Conservation (phyloP, 2,797 vertebrate genomes). For the Notoglanidium macrostoma region DNA sequence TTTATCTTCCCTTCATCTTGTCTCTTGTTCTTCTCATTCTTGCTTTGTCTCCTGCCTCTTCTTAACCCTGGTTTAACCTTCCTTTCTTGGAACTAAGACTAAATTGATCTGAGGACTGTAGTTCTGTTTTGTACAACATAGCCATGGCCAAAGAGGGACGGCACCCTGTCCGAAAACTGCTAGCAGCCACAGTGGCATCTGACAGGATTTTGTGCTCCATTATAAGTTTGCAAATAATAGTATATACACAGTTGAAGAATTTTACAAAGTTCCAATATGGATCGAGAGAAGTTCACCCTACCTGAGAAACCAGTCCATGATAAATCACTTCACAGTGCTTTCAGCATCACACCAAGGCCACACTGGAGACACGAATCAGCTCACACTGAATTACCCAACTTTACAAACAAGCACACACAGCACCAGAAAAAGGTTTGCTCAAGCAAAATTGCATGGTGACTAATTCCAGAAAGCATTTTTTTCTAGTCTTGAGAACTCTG, state of each 20-base stretch:
- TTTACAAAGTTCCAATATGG: not conserved
- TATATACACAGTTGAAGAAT: not conserved
- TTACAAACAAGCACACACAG: slow-evolving; percentile 35
- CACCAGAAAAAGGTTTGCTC: slow-evolving; percentile 2
- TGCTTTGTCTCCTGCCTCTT: not conserved
- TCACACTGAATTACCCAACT: not conserved
- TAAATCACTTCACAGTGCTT: not conserved
- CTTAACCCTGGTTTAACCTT: slow-evolving; percentile 19
- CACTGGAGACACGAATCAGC: slow-evolving; percentile 8
- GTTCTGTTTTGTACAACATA: slow-evolving; percentile 4
- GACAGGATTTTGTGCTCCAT: not conserved
- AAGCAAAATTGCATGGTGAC: slow-evolving; percentile 35
- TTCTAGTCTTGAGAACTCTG: not conserved
- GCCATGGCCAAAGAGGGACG: not conserved
- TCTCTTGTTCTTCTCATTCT: not conserved
- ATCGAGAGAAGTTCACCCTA: slow-evolving; percentile 14
- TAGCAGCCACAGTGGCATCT: not conserved
- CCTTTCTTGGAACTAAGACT: not conserved
- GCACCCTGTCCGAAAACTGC: not conserved
- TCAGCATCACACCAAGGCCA: slow-evolving; percentile 12
- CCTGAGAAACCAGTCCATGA: slow-evolving; percentile 36
- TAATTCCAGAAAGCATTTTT: slow-evolving; percentile 43
- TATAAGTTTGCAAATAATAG: not conserved
- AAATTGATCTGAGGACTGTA: slow-evolving; percentile 2
- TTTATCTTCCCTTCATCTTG: slow-evolving; percentile 14